phyloP scores from a whole-genome alignment of 2,797 vertebrate genomes.

The Bufotes viridis region DNA sequence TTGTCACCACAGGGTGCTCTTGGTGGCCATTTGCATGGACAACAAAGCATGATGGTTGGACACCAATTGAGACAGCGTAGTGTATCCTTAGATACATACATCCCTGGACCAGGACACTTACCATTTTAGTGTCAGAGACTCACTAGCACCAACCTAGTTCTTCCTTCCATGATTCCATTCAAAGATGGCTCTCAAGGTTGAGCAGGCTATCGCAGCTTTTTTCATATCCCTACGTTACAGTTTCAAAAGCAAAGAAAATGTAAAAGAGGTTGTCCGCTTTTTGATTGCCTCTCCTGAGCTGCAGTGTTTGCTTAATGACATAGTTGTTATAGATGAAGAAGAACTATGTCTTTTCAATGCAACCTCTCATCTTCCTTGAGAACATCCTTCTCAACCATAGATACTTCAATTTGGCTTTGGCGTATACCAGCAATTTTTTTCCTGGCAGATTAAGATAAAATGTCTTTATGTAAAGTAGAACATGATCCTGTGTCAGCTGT shows the following conservation, averaged over 20 bases:
- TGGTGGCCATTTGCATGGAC: slow-evolving; percentile 87
- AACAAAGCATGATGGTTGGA: slow-evolving; percentile 91
- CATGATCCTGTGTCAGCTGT: not conserved
- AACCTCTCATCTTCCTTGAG: not conserved
- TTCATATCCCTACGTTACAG: not conserved
- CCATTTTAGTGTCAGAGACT: slow-evolving; percentile 81
- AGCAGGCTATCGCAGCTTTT: not conserved
- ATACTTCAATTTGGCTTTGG: not conserved
- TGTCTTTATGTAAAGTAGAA: not conserved
- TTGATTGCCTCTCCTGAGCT: not conserved
- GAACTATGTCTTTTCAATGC: not conserved
- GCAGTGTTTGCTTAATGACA: not conserved
- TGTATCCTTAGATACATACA: slow-evolving; percentile 93
- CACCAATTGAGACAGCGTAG: slow-evolving; percentile 93
- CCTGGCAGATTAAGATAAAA: not conserved
- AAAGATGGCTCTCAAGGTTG: not conserved
- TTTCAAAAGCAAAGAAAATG: not conserved
- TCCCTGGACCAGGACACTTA: slow-evolving; percentile 85
- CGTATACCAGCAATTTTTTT: slow-evolving; percentile 7
- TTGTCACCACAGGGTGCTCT: slow-evolving; percentile 91
- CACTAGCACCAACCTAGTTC: slow-evolving; percentile 36
- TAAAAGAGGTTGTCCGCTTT: not conserved
- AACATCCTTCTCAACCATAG: not conserved
- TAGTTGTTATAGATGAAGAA: not conserved
- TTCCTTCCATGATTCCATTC: slow-evolving; percentile 9